These are phyloP conservation scores for Drosophila recens DNA, from an alignment of 2,888 invertebrate species.

Conservation along the genomic window DNA sequence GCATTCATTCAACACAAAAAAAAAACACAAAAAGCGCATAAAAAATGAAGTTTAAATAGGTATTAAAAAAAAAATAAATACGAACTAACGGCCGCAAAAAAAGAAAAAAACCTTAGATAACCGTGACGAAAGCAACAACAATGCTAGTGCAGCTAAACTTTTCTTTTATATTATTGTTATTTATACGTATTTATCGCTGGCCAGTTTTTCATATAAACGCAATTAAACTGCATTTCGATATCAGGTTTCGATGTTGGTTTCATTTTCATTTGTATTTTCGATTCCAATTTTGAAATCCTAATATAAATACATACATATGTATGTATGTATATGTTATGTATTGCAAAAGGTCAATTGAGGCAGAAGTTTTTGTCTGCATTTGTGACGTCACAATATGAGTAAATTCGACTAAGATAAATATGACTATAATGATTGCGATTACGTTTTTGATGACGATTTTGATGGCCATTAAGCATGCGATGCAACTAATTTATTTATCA, in stretches of 20 bases:
- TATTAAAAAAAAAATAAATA: conserved; percentile 26
- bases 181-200: conserved; percentile 59
- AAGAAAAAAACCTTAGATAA: conserved; percentile 51
- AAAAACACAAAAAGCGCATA: conserved; percentile 16
- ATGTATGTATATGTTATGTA: background rate
- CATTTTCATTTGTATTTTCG: conserved; percentile 3
- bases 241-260: conserved; percentile 53
- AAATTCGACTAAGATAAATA: conserved; percentile 29
- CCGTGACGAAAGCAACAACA: conserved; percentile 68
- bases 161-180: conserved; percentile 45
- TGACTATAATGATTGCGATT: conserved; percentile 11
- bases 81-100: conserved; percentile 26
- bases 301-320: background rate
- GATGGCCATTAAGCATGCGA: conserved; percentile 25
- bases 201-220: conserved; percentile 55
- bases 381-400: conserved; percentile 42
- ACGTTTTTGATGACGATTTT: conserved; percentile 13
- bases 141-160: conserved; percentile 30
- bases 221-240: conserved; percentile 71
- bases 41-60: conserved; percentile 15
- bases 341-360: conserved; percentile 41
- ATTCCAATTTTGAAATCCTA: conserved; percentile 43
- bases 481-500: conserved; percentile 41
- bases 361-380: conserved; percentile 40
- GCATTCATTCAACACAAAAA: conserved; percentile 13